Conservation (phyloP, 2,888 invertebrate genomes). For the Crematogaster levior region DNA sequence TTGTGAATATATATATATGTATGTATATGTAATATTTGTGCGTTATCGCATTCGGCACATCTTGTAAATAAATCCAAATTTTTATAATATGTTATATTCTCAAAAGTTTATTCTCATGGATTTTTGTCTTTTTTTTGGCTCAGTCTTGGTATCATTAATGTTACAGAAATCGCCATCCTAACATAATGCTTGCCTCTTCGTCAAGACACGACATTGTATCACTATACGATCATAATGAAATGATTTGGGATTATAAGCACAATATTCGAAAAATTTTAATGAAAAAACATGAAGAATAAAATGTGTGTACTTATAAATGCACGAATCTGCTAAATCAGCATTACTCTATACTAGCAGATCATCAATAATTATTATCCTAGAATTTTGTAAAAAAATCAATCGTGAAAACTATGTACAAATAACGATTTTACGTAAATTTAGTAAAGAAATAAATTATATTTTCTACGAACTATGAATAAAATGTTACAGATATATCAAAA, state of each 20-base stretch:
- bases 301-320: slow-evolving; percentile 2
- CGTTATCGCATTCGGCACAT: slow-evolving; percentile 44
- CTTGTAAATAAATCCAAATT: slow-evolving; percentile 55
- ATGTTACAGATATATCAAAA: not conserved
- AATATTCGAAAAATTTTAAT: not conserved
- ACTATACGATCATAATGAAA: slow-evolving; percentile 15
- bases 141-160: slow-evolving; percentile 45
- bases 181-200: slow-evolving; percentile 2
- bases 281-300: not conserved
- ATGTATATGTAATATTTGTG: slow-evolving; percentile 44
- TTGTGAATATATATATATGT: slow-evolving; percentile 42
- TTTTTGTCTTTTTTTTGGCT: slow-evolving; percentile 12
- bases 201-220: slow-evolving; percentile 10
- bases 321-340: not conserved
- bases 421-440: slow-evolving; percentile 21
- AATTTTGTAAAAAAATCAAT: slow-evolving; percentile 12
- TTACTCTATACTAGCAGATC: not conserved
- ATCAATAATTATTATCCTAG: not conserved
- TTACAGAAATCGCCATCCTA: slow-evolving; percentile 19
- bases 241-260: not conserved
- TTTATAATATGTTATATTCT: slow-evolving; percentile 41
- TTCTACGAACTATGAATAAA: not conserved
- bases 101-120: slow-evolving; percentile 36
- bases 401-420: slow-evolving; percentile 1
- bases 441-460: not conserved